Evolutionary conservation across 2,797 vertebrate genomes (phyloP).

Genomic region (Schizothorax lantsangensis): DNA sequence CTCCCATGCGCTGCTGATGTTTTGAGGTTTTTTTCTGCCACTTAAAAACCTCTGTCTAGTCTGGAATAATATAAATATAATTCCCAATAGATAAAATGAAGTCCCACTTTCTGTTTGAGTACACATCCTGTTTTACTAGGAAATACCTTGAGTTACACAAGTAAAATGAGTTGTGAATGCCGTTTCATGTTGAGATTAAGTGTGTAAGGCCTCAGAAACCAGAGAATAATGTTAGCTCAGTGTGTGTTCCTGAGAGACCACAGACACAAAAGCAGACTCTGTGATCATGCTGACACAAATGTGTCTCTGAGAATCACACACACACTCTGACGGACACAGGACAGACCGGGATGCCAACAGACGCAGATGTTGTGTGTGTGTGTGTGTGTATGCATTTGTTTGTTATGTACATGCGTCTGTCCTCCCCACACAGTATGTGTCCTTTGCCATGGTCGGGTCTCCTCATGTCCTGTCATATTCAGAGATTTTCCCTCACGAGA

Average conservation of each 20-base stretch:
- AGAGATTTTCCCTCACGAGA: conserved; percentile 46
- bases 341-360: conserved; percentile 57
- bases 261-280: conserved; percentile 42
- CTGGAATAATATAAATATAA: not conserved
- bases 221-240: conserved; percentile 33
- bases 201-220: conserved; percentile 13
- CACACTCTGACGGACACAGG: conserved; percentile 56
- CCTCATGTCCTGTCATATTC: conserved; percentile 59
- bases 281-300: conserved; percentile 50
- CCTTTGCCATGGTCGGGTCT: conserved; percentile 29
- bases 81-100: not conserved
- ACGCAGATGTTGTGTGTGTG: conserved; percentile 39
- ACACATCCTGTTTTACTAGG: not conserved
- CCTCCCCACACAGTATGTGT: conserved; percentile 44
- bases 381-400: conserved; percentile 22
- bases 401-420: conserved; percentile 38
- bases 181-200: not conserved
- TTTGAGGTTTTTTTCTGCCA: not conserved
- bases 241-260: conserved; percentile 40
- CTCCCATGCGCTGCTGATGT: not conserved
- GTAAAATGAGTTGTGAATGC: conserved; percentile 4
- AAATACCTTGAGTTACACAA: not conserved
- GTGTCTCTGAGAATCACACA: conserved; percentile 48
- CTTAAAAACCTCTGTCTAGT: not conserved
- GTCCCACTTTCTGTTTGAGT: not conserved